Evolutionary conservation across 2,888 invertebrate species (phyloP), one percentile per base, ranked within the genome.

Genomic region (Nomada hirtipes): DNA sequence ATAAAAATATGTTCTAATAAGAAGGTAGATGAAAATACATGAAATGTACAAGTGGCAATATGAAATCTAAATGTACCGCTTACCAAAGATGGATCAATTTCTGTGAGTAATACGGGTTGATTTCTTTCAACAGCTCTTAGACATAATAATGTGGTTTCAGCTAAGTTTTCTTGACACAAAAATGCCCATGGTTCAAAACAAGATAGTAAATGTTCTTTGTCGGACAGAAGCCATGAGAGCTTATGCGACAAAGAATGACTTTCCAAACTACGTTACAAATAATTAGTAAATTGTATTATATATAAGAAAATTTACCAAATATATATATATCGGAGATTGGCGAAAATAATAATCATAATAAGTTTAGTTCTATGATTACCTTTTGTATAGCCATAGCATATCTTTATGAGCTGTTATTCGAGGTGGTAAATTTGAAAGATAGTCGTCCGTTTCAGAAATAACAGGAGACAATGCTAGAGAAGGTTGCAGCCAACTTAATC

Each of bases 71-170:
- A 64, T 1, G 36, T 81, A 36, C 47, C 1, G 15, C 90, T 92
- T 90, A 94, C 94, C 91, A 96, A 94, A 82, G 94, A 93, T 2
- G 95, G 95, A 91, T 96, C 95, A 71, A 96, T 95, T 92, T 96
- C 96, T 13, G 95, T 95, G 52, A 96, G 93, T 63, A 96, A 91
- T 76, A 95, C 95, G 36, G 95, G 95, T 88, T 96, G 96, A 91
- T 96, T 95, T 68, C 95, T 94, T 92, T 96, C 96, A 0, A 96
- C 95, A 29, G 96, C 96, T 86, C 95, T 94, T 60, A 96, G 93
- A 89, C 96, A 96, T 53, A 96, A 95, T 57, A 96, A 93, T 2
- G 95, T 94, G 2, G 96, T 95, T 88, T 96, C 96, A 18, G 95
- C 94, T 91, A 96, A 95, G 76, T 94, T 94, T 84, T 95, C 94